phyloP scores from a whole-genome alignment of 2,113 vertebrate species.

The Lepisosteus oculatus region DNA sequence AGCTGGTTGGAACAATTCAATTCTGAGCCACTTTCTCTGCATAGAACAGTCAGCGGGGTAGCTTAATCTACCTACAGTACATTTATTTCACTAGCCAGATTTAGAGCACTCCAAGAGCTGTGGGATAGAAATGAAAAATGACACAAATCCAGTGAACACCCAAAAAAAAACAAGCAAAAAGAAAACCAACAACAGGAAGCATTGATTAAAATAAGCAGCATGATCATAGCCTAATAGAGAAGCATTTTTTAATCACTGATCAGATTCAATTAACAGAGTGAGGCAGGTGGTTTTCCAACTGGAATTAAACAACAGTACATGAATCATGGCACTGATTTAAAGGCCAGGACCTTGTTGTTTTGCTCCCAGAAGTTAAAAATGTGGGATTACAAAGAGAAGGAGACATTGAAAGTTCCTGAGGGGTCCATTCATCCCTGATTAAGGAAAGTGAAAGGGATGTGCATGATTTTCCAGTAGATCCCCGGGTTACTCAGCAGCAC shows the following conservation, averaged over 20 bases:
- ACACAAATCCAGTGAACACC: background rate
- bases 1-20: too few species aligned
- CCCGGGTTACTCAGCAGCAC: too few species aligned
- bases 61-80: too few species aligned
- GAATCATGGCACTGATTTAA: background rate
- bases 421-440: too few species aligned
- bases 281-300: background rate
- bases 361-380: background rate
- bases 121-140: background rate
- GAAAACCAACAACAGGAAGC: background rate
- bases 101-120: too few species aligned
- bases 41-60: too few species aligned
- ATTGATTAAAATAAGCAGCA: background rate
- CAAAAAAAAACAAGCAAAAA: background rate
- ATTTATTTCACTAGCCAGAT: too few species aligned
- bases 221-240: background rate
- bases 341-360: background rate
- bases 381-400: background rate
- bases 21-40: too few species aligned
- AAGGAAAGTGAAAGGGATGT: too few species aligned
- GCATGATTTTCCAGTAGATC: too few species aligned
- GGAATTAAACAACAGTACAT: background rate
- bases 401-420: background rate
- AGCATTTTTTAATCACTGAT: background rate
- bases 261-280: background rate